Conservation (phyloP, 2,797 vertebrate species). For the Erpetoichthys calabaricus region DNA sequence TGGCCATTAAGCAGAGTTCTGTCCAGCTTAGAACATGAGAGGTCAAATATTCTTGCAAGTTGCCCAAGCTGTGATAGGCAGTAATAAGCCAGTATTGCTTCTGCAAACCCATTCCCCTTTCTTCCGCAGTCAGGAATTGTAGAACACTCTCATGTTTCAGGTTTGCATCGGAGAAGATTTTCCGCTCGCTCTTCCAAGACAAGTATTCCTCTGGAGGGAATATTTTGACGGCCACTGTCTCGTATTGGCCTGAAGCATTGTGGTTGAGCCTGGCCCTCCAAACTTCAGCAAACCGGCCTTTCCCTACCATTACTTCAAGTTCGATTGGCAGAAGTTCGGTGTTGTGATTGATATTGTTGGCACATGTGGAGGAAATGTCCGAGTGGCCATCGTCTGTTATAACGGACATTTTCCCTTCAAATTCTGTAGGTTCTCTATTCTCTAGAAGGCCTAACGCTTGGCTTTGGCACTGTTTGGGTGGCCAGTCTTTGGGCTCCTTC, state of each 20-base stretch:
- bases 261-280: constrained; percentile 64
- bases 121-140: constrained; percentile 62
- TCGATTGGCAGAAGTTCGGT: constrained; percentile 60
- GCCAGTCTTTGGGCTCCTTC: constrained; percentile 58
- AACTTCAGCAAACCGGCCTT: constrained; percentile 71
- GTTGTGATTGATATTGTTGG: constrained; percentile 32
- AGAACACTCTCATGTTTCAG: constrained; percentile 67
- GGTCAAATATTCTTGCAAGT: constrained; percentile 71
- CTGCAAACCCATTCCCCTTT: constrained; percentile 38
- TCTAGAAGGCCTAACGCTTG: constrained; percentile 32
- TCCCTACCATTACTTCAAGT: constrained; percentile 66
- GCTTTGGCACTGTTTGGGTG: constrained; percentile 39
- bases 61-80: constrained; percentile 65
- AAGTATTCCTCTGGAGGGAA: constrained; percentile 63
- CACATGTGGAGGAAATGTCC: constrained; percentile 15
- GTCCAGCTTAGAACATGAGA: constrained; percentile 59
- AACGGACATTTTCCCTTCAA: constrained; percentile 33
- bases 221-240: constrained; percentile 74
- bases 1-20: constrained; percentile 59
- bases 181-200: constrained; percentile 71
- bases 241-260: constrained; percentile 37
- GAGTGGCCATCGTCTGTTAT: constrained; percentile 27
- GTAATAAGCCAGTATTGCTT: constrained; percentile 76
- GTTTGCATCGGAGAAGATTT: constrained; percentile 60
- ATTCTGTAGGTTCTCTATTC: constrained; percentile 21